A percentile compares a stretch with the other conserved stretches of the same genome.
Evolutionary conservation across 2,797 vertebrate species (phyloP).

Genomic region (Mastacembelus armatus): DNA sequence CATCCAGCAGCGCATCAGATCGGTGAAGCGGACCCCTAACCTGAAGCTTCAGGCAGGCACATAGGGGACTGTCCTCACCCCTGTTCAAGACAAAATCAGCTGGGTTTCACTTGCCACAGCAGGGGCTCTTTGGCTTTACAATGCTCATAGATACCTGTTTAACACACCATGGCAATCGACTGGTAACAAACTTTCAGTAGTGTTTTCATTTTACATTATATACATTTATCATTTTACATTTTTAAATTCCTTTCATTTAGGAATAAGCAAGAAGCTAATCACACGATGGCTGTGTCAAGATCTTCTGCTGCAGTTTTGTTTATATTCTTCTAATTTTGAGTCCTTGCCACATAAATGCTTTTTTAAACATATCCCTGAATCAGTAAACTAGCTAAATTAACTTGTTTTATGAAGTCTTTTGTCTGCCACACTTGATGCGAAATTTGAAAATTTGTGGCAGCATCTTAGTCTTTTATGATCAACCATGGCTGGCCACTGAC

Average conservation of each 20-base stretch:
- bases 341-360: background rate
- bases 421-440: background rate
- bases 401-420: background rate
- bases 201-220: background rate
- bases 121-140: conserved; percentile 21
- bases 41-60: conserved; percentile 40
- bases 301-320: background rate
- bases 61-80: conserved; percentile 36
- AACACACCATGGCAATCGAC: background rate
- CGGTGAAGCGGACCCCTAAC: conserved; percentile 48
- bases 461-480: background rate
- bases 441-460: background rate
- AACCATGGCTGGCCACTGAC: background rate
- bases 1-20: conserved; percentile 55
- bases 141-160: background rate
- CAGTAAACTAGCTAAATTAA: background rate
- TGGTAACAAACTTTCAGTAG: background rate
- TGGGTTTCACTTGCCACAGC: conserved; percentile 39
- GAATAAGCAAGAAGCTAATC: background rate
- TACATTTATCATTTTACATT: background rate
- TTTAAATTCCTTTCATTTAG: background rate
- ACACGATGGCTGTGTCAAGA: no score
- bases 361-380: background rate
- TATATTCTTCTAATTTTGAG: background rate
- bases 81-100: conserved; percentile 23